A percentile compares a stretch with the other conserved stretches of the same genome.
Conservation (phyloP, 2,888 invertebrate species). For the Drepana falcataria region DNA sequence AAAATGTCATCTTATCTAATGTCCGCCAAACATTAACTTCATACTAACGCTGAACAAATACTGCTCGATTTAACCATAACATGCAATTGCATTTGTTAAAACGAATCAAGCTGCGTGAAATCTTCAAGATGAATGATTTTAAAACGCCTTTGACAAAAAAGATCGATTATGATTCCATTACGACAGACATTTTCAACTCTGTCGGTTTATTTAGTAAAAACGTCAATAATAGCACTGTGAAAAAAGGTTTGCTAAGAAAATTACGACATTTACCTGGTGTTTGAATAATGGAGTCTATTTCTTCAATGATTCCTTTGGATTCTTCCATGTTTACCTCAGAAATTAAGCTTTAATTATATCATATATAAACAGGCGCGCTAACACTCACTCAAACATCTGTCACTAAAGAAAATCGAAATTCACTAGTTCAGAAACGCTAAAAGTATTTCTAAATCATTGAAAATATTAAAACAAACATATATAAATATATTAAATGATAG, state of each 20-base stretch:
- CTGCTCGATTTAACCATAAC: neutral
- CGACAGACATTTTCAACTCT: constrained; percentile 21
- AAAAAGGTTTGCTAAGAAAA: constrained; percentile 17
- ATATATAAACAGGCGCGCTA: constrained; percentile 54
- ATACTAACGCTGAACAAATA: neutral
- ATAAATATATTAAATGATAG: neutral
- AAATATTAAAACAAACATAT: neutral
- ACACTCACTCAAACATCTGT: constrained; percentile 59
- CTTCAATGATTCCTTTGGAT: constrained; percentile 25
- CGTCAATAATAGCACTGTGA: constrained; percentile 26
- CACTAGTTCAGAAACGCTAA: constrained; percentile 37
- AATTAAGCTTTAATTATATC: constrained; percentile 24
- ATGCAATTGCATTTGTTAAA: neutral
- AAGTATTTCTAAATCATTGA: constrained; percentile 4
- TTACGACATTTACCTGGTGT: constrained; percentile 39
- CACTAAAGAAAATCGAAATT: constrained; percentile 40
- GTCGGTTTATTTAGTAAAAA: constrained; percentile 36
- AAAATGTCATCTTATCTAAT: constrained; percentile 6
- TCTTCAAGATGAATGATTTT: neutral
- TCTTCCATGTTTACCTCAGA: constrained; percentile 46
- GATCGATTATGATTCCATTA: neutral
- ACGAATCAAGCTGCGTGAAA: neutral
- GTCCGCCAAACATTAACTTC: neutral
- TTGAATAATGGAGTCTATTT: constrained; percentile 34
- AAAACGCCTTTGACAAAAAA: neutral